Evolutionary conservation across 2,797 vertebrate genomes (phyloP).

Genomic region (Dromococcyx pavoninus): DNA sequence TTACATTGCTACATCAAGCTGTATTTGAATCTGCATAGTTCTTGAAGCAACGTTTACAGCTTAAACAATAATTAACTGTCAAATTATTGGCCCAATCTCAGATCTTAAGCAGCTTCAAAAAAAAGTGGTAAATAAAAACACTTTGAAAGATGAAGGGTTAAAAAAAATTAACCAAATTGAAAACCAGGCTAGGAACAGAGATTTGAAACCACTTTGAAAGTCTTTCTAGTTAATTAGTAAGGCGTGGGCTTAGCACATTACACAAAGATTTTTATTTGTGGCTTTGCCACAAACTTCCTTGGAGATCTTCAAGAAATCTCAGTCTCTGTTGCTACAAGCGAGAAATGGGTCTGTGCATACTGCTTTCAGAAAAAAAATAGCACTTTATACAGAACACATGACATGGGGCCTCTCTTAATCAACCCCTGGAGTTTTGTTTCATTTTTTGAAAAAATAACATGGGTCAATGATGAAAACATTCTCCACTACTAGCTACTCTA

Average conservation of each 20-base stretch:
- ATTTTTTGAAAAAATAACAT: not conserved
- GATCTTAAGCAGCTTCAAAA: not conserved
- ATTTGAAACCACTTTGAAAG: not conserved
- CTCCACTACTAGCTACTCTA: not conserved
- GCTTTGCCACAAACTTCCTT: not conserved
- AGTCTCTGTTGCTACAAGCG: not conserved
- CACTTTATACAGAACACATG: not conserved
- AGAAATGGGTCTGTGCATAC: not conserved
- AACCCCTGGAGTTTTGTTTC: not conserved
- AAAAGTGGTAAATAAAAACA: not conserved
- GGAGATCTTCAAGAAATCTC: not conserved
- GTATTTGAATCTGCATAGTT: not conserved
- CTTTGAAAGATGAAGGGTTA: not conserved
- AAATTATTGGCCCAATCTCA: not conserved
- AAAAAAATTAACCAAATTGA: not conserved
- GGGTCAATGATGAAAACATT: not conserved
- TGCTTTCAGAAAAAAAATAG: not conserved
- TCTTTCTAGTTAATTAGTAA: not conserved
- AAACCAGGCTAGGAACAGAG: not conserved
- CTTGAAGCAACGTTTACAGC: not conserved
- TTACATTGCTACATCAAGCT: not conserved
- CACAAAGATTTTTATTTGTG: constrained; percentile 3
- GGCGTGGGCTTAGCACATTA: not conserved
- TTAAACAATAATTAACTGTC: not conserved
- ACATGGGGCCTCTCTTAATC: not conserved